These are phyloP conservation scores for Phataginus tetradactyla DNA, from an alignment of 2,797 vertebrate genomes.

Conservation along the genomic window DNA sequence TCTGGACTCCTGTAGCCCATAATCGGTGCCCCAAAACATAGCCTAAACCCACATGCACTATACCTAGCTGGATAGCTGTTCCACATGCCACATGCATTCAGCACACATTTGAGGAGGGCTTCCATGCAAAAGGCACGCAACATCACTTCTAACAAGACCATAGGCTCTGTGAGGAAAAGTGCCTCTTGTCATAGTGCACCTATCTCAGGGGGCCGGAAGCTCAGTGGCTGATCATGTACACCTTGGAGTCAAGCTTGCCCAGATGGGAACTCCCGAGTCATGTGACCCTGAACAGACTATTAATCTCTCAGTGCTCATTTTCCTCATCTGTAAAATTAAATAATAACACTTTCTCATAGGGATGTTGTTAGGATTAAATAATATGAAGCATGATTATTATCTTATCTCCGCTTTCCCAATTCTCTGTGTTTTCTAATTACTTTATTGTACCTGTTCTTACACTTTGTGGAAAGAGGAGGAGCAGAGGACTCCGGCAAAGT, in stretches of 20 bases:
- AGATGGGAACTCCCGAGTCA: not conserved
- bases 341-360: not conserved
- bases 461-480: not conserved
- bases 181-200: not conserved
- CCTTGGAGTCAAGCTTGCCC: not conserved
- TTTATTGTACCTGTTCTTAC: not conserved
- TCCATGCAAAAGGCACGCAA: not conserved
- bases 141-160: not conserved
- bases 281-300: not conserved
- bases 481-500: not conserved
- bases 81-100: not conserved
- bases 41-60: not conserved
- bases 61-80: not conserved
- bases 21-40: not conserved
- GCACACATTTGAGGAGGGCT: not conserved
- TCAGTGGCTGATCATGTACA: not conserved
- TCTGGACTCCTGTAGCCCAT: not conserved
- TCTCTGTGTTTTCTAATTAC: not conserved
- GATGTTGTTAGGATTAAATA: not conserved
- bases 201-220: not conserved
- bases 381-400: not conserved
- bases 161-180: not conserved
- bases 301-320: not conserved
- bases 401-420: not conserved
- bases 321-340: not conserved